Conservation (phyloP, 2,888 invertebrate species). For the Mythimna ferrago region DNA sequence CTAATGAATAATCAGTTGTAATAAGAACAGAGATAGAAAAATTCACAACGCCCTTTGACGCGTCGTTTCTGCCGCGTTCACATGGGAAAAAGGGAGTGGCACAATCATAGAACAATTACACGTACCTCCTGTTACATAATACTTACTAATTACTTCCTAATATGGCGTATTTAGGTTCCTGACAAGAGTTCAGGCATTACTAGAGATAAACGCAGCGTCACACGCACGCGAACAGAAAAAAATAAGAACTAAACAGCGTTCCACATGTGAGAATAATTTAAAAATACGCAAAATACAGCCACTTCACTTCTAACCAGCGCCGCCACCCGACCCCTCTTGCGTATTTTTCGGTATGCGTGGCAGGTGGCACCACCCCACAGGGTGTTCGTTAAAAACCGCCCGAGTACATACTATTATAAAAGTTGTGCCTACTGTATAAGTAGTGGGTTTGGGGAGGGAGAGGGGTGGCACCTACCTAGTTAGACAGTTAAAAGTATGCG, state of each 20-base stretch:
- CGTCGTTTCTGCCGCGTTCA: neutral
- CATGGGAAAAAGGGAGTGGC: constrained; percentile 43
- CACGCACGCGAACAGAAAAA: constrained; percentile 67
- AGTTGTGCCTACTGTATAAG: constrained; percentile 91
- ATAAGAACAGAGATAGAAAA: neutral
- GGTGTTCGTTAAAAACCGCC: constrained; percentile 90
- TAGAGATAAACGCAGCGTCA: constrained; percentile 54
- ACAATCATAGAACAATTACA: constrained; percentile 16
- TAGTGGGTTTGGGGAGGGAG: constrained; percentile 80
- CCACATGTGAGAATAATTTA: constrained; percentile 89
- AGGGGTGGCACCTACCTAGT: constrained; percentile 83
- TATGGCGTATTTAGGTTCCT: constrained; percentile 16
- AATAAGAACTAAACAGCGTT: constrained; percentile 83
- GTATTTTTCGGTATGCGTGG: constrained; percentile 91
- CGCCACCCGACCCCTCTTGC: constrained; percentile 81
- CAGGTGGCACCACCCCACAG: constrained; percentile 86
- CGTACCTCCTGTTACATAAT: constrained; percentile 26
- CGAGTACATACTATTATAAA: constrained; percentile 91
- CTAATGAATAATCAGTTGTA: neutral
- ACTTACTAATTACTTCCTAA: constrained; percentile 30
- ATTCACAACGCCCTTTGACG: neutral
- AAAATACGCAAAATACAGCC: constrained; percentile 90
- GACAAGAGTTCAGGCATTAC: constrained; percentile 3
- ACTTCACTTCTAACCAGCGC: constrained; percentile 88
- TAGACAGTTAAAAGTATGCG: constrained; percentile 91